Percentiles rank a stretch among this genome's conserved stretches.
These are phyloP conservation scores for Ceryle rudis DNA, from an alignment of 2,797 vertebrate genomes.

Conservation along the genomic window DNA sequence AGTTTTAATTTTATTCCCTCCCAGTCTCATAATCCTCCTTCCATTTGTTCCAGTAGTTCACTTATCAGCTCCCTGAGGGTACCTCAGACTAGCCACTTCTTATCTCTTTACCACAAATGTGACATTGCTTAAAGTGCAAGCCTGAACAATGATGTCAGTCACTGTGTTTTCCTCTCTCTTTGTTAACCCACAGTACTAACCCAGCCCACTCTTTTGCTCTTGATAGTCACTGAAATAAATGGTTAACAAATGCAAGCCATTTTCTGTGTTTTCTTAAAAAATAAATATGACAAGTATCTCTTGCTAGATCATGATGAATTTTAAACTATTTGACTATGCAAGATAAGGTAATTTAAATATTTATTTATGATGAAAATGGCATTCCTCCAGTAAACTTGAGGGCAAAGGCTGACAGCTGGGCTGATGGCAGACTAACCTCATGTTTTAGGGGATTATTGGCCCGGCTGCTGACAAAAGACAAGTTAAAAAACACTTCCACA, in stretches of 20 bases:
- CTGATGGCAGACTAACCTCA: neutral
- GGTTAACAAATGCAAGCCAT: conserved; percentile 11
- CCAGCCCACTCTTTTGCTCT: neutral
- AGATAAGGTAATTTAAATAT: neutral
- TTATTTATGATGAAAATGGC: neutral
- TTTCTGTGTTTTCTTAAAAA: neutral
- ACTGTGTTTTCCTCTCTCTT: neutral
- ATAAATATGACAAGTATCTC: neutral
- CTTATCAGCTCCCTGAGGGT: neutral
- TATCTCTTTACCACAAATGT: neutral
- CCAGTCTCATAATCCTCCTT: conserved; percentile 5
- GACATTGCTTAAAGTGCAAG: neutral
- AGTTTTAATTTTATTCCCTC: conserved; percentile 11
- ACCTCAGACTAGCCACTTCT: neutral
- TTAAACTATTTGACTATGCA: neutral
- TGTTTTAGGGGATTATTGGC: neutral
- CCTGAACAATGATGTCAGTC: neutral
- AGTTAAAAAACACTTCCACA: neutral
- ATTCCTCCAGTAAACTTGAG: neutral
- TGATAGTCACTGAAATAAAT: neutral
- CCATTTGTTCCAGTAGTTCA: conserved; percentile 7
- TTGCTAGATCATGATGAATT: neutral
- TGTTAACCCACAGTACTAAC: neutral
- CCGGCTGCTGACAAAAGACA: neutral
- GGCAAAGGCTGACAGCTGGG: neutral